Evolutionary conservation across 2,797 vertebrate species (phyloP).

Genomic region (Pangasius krempfi): DNA sequence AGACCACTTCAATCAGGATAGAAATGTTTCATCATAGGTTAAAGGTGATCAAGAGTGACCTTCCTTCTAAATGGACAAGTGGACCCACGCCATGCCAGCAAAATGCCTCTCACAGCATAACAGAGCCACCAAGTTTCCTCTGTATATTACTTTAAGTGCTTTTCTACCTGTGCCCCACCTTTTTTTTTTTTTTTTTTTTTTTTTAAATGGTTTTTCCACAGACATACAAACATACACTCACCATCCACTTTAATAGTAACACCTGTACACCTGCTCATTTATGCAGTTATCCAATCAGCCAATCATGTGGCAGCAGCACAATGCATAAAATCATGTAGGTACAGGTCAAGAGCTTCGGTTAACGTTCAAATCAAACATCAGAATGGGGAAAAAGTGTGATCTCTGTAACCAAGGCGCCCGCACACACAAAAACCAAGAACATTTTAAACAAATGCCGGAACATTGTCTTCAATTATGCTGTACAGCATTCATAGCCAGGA

Average conservation of each 20-base stretch:
- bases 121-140: background rate
- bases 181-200: too few relatives aligned
- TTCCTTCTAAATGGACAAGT: background rate
- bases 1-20: background rate
- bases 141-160: background rate
- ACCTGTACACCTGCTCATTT: too few relatives aligned
- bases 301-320: background rate
- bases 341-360: background rate
- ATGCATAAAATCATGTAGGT: background rate
- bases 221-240: too few relatives aligned
- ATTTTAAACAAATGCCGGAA: slow-evolving; percentile 10
- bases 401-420: background rate
- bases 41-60: background rate
- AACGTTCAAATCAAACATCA: background rate
- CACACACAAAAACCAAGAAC: background rate
- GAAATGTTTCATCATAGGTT: background rate
- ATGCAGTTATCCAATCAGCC: too few relatives aligned
- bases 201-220: too few relatives aligned
- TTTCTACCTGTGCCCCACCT: background rate
- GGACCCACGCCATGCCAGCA: background rate
- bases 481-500: background rate
- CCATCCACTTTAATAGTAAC: too few relatives aligned
- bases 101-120: background rate
- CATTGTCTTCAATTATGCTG: slow-evolving; percentile 15
- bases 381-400: background rate